Percentiles rank a stretch among this genome's conserved stretches.
phyloP scores from a whole-genome alignment of 2,888 invertebrate species.

The Metalampra italica region DNA sequence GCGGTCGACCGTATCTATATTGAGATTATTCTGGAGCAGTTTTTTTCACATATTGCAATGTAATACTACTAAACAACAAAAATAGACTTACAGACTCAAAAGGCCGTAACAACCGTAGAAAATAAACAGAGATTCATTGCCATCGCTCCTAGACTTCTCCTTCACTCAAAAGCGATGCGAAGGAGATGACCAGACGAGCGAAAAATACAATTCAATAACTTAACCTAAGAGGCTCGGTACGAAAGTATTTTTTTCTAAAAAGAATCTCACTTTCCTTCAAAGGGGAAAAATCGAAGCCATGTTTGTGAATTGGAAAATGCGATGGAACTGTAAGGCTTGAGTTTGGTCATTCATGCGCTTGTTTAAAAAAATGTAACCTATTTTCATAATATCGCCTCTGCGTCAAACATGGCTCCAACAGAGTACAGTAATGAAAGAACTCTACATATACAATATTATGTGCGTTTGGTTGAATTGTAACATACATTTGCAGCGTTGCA shows the following conservation, averaged over 20 bases:
- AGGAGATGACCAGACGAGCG: neutral
- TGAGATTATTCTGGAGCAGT: too few relatives aligned
- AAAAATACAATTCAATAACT: neutral
- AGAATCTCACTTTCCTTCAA: slow-evolving; percentile 50
- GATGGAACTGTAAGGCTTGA: slow-evolving; percentile 20
- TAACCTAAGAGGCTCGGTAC: slow-evolving; percentile 43
- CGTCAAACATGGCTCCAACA: slow-evolving; percentile 25
- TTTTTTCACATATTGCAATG: too few relatives aligned
- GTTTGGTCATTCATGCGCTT: slow-evolving; percentile 27
- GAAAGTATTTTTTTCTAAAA: slow-evolving; percentile 47
- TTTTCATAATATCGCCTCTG: slow-evolving; percentile 24
- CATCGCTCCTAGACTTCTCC: neutral
- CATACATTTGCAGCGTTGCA: slow-evolving; percentile 60
- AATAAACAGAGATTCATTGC: neutral
- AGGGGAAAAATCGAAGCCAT: slow-evolving; percentile 35
- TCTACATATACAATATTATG: slow-evolving; percentile 43
- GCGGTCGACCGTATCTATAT: too few relatives aligned
- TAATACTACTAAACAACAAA: neutral
- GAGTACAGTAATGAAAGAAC: neutral
- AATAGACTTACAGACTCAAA: neutral
- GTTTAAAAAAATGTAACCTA: slow-evolving; percentile 14
- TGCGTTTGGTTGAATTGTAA: slow-evolving; percentile 60
- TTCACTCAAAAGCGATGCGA: neutral
- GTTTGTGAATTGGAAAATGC: slow-evolving; percentile 22
- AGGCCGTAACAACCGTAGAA: neutral